Conservation (phyloP, 2,888 invertebrate genomes). For the Entomobrya multifasciata region DNA sequence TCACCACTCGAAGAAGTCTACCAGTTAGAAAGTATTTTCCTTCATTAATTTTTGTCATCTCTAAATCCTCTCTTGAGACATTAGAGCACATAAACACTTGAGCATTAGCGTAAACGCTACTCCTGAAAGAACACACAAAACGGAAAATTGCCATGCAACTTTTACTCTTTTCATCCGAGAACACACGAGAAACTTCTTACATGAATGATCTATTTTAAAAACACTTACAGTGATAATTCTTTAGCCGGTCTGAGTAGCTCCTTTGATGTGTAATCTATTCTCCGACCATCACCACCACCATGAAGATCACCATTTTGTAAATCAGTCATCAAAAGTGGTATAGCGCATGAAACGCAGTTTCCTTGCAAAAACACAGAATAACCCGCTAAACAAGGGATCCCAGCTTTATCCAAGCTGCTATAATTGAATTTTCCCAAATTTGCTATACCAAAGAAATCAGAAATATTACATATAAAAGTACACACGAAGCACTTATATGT, state of each 20-base stretch:
- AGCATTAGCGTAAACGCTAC: not conserved
- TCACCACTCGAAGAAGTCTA: slow-evolving; percentile 67
- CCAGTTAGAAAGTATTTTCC: slow-evolving; percentile 53
- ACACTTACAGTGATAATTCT: not conserved
- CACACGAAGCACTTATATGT: no score
- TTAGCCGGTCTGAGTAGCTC: not conserved
- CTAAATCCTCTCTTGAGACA: not conserved
- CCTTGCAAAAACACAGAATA: slow-evolving; percentile 42
- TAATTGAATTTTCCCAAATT: no score
- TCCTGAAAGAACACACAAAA: not conserved
- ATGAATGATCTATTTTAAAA: not conserved
- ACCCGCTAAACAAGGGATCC: slow-evolving; percentile 19
- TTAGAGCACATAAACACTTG: not conserved
- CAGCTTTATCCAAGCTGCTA: not conserved
- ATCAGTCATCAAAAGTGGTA: not conserved
- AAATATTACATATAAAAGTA: no score
- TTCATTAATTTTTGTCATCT: not conserved
- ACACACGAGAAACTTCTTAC: not conserved
- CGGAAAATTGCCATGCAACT: no score
- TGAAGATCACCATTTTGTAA: not conserved
- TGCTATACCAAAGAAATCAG: not conserved
- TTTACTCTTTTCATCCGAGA: no score
- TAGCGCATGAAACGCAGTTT: slow-evolving; percentile 41
- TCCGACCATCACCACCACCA: no score
- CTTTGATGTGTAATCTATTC: not conserved